phyloP scores from a whole-genome alignment of 37 sponge, comb jelly and placozoan species.

The Halisarca cf. caerulea region DNA sequence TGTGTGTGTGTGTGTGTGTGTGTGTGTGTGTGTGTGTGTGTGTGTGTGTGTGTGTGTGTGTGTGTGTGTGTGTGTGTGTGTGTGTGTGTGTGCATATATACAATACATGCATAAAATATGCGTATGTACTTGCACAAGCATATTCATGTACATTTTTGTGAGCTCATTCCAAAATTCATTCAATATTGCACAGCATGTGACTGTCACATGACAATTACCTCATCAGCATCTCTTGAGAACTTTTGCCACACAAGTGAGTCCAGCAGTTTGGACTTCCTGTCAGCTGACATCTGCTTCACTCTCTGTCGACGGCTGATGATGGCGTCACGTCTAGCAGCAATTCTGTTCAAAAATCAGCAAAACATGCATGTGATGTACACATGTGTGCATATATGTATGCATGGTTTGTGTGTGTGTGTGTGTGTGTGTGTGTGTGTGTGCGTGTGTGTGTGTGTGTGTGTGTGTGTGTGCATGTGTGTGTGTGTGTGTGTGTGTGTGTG shows the following conservation, averaged over 20 bases:
- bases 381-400: neutral
- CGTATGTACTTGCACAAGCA: too few species aligned
- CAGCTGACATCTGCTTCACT: conserved; percentile 65
- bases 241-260: conserved; percentile 80
- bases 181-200: neutral
- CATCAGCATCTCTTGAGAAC: conserved; percentile 86
- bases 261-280: conserved; percentile 56
- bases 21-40: too few species aligned
- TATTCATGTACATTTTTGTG: too few species aligned
- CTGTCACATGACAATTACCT: conserved; percentile 50
- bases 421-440: too few species aligned
- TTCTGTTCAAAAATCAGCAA: conserved; percentile 32
- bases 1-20: too few species aligned
- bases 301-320: conserved; percentile 62
- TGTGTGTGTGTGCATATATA: too few species aligned
- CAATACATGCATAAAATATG: too few species aligned
- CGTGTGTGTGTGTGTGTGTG: neutral
- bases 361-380: neutral
- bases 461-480: neutral
- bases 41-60: too few species aligned
- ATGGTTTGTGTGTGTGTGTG: too few species aligned
- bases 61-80: too few species aligned
- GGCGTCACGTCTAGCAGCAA: conserved; percentile 76
- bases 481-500: neutral
- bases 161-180: too few species aligned